Percentiles rank a stretch among this genome's conserved stretches.
Conservation (phyloP, 2,888 invertebrate species). For the Acholoe squamosa region DNA sequence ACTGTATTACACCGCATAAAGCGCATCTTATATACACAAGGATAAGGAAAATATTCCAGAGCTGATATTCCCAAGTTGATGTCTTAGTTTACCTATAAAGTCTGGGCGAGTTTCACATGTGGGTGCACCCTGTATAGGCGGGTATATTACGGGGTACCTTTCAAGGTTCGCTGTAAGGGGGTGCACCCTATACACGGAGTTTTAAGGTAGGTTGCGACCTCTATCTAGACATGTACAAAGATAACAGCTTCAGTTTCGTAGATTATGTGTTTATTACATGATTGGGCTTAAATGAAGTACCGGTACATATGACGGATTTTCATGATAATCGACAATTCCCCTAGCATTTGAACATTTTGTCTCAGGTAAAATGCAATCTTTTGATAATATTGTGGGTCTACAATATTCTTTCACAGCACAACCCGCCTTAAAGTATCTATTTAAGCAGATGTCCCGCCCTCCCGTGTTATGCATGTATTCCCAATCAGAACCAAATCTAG, state of each 20-base stretch:
- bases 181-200: no score
- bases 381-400: background rate
- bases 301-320: constrained; percentile 46
- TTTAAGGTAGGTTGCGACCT: no score
- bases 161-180: no score
- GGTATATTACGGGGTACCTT: no score
- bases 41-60: no score
- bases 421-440: background rate
- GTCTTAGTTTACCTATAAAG: no score
- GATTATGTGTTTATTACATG: constrained; percentile 57
- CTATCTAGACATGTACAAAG: background rate
- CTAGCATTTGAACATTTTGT: background rate
- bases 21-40: no score
- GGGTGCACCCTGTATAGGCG: no score
- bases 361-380: constrained; percentile 40
- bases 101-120: no score
- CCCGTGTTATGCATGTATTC: background rate
- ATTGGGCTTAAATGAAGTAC: constrained; percentile 55
- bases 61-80: no score
- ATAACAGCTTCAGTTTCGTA: background rate
- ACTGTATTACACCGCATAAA: no score
- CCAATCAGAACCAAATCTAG: background rate
- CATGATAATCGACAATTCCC: constrained; percentile 16
- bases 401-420: background rate
- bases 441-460: constrained; percentile 24